Evolutionary conservation across 2,888 invertebrate species (phyloP).

Genomic region (Xanthostigma xanthostigma): DNA sequence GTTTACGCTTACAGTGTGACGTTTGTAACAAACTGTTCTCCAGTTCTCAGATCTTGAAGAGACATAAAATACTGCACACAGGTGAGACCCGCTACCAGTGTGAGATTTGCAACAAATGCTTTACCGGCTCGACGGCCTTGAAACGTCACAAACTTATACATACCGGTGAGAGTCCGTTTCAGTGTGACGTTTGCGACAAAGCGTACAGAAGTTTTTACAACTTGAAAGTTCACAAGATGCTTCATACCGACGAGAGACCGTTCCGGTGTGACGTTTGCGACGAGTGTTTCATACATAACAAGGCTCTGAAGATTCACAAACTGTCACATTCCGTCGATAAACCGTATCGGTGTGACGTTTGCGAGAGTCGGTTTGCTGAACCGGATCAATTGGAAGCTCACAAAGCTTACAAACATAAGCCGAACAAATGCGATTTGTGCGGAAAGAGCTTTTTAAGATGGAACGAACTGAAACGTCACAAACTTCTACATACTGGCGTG

Average conservation of each 20-base stretch:
- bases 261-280: slow-evolving; percentile 18
- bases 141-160: too few relatives aligned
- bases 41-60: slow-evolving; percentile 26
- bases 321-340: slow-evolving; percentile 26
- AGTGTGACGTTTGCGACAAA: too few relatives aligned
- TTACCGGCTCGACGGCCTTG: background rate
- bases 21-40: slow-evolving; percentile 16
- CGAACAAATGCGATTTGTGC: too few relatives aligned
- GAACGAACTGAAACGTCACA: too few relatives aligned
- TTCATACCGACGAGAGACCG: background rate
- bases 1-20: slow-evolving; percentile 16
- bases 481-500: too few relatives aligned
- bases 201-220: too few relatives aligned
- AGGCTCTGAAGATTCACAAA: slow-evolving; percentile 25
- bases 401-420: slow-evolving; percentile 16
- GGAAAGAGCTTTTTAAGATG: too few relatives aligned
- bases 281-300: slow-evolving; percentile 25
- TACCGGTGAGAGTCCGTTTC: too few relatives aligned
- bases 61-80: slow-evolving; percentile 26
- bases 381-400: slow-evolving; percentile 19
- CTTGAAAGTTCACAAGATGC: too few relatives aligned
- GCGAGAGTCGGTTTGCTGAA: slow-evolving; percentile 23
- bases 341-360: slow-evolving; percentile 22
- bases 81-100: slow-evolving; percentile 24
- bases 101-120: slow-evolving; percentile 14